These are phyloP conservation scores for Chaetophractus vellerosus DNA, from an alignment of 2,797 vertebrate genomes.

Conservation along the genomic window DNA sequence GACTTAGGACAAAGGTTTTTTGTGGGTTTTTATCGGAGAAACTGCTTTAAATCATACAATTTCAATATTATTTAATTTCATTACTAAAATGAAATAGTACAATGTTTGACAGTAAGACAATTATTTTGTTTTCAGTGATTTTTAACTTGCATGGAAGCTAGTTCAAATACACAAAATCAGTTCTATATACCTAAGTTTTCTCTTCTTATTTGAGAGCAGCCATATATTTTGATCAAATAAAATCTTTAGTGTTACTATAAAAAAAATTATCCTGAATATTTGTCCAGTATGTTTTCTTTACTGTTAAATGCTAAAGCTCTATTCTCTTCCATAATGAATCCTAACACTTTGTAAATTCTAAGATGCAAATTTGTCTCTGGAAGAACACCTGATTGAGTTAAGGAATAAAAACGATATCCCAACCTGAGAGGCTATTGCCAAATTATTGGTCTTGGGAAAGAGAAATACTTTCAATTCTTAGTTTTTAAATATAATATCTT, in stretches of 20 bases:
- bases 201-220: neutral
- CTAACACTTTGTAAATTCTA: neutral
- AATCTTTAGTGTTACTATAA: neutral
- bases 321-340: neutral
- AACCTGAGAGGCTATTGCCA: neutral
- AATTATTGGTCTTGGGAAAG: neutral
- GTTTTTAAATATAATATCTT: constrained; percentile 1
- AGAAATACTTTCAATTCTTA: neutral
- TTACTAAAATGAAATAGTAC: neutral
- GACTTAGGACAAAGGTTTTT: neutral
- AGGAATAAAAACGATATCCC: neutral
- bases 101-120: neutral
- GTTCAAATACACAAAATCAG: neutral
- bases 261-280: neutral
- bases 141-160: neutral
- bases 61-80: neutral
- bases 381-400: neutral
- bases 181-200: neutral
- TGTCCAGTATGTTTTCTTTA: neutral
- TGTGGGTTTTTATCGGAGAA: neutral
- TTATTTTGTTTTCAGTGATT: neutral
- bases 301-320: neutral
- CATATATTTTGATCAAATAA: neutral
- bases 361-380: neutral
- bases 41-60: neutral